Evolutionary conservation across 2,888 invertebrate genomes (phyloP), one percentile per base, ranked within the genome.

Genomic region (Onchidella celtica): DNA sequence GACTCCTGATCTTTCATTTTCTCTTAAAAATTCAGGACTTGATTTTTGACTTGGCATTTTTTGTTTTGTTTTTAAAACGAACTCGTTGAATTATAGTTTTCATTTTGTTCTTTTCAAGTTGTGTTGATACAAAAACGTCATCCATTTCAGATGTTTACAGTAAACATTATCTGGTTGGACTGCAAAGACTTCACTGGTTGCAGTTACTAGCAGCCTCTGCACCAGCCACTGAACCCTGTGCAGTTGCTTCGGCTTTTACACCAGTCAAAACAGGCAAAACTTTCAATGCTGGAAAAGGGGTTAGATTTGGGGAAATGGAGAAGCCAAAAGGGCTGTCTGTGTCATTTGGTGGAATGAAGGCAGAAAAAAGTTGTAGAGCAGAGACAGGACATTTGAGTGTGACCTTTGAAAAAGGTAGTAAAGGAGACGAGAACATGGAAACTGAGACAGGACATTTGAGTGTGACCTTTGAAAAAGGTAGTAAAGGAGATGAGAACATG

Each of bases 381-480:
- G 70, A 72, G 17, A 63, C 73, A n/a, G 74, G 75, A n/a, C 65
- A 36, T 2, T 61, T 70, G 32, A 79, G 79, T 72, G 79, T 79
- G n/a, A 79, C 79, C 24, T 79, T 79, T 73, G 79, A 79, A 55
- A 79, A 79, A 34, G 79, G 79, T 2, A 79, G 72, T 6, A 79
- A 79, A 55, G 81, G 81, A 11, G 79, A 38, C n/a, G 73, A 74
- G 38, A 57, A 66, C 11, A 66, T 73, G 66, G 80, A 73, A 4
- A 63, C 61, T 40, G 34, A 40, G 9, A 6, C n/a, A 27, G n/a
- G 57, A 4, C 65, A 36, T 2, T 61, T 70, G 32, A 79, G 79
- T 72, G 79, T 79, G n/a, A 79, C 79, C 24, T 79, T 79, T 73
- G 79, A 79, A 55, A 79, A 79, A 34, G 79, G 79, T 2, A 79